Evolutionary conservation across 1,140 invertebrate genomes (phyloP), one percentile per base, ranked within the genome.

Genomic region (Lordiphosa collinella): DNA sequence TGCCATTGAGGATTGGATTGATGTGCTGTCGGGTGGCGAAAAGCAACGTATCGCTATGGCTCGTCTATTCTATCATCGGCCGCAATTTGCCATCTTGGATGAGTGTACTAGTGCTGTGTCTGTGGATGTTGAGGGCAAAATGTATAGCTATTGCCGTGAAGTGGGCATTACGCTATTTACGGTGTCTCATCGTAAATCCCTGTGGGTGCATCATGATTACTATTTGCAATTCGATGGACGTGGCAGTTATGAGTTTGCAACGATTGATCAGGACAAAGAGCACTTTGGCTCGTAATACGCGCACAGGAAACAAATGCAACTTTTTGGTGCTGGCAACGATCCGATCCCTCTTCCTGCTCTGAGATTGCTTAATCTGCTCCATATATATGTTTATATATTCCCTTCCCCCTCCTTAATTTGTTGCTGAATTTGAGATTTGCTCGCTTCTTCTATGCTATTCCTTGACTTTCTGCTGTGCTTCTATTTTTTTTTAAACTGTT

Each of bases 41-140:
- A 99, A 99, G 88, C 98, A 99, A 90, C 91, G 98, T 86, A 96
- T 99, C 79, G 98, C 97, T 6, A 99, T 99, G 98, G 97, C 98
- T 38, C 91, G 98, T 37, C 91, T 99, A 32, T 98, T 99, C 89
- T 99, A 99, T 90, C 97, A 99, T 88, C 93, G 92, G 73, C 98
- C 98, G 8, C 97, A 99, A 90, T 99, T 99, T 91, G 98, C 98
- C 18, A 99, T 99, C 85, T 90, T 99, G 55, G 98, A 99, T 88
- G 98, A 99, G 90, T 99, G 98, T 86, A 99, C 98, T 2, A 98
- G 96, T 89, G 97, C 98, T 3, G 98, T 99, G 0, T 98, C 96
- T 62, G 96, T 99, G 0, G 98, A 99, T 89, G 98, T 99, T 0
- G 98, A 99, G 89, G 97, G 97, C 52, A 94, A 94, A 40, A 99